Base-by-base conservation (phyloP, 1,140 invertebrate species). In the Lepidurus packardi region DNA sequence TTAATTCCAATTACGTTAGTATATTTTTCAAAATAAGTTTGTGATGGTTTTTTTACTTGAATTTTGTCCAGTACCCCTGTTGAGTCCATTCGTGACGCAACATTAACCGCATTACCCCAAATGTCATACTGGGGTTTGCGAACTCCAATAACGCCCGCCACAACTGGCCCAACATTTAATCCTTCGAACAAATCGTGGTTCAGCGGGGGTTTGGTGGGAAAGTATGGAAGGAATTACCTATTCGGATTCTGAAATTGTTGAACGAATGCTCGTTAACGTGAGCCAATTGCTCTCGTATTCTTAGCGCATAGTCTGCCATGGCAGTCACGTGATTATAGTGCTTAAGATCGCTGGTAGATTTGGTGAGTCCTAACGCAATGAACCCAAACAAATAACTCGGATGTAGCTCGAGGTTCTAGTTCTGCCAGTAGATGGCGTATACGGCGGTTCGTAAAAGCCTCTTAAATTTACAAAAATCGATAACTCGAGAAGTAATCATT, bases 201-300 rank as follows among this genome's bases (percentile, higher is more conserved):
- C 24, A 24, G 73, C 9, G n/a, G 21, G 8, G 7, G 7, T 78
- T 25, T 53, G 81, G 16, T 1, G 11, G 1, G 9, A 34, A 73
- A 73, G 16, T 80, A 34, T 16, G 74, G 47, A 45, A 78, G 42
- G n/a, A 78, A 86, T 87, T 84, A 91, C 93, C 96, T 81, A 98
- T 94, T 81, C 95, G 88, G 82, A 98, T 92, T 79, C 93, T 91
- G 86, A 98, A 98, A 87, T 94, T 96, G 86, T 98, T 98, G 86
- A 98, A 98, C 4, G 96, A 97, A 86, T 98, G 95, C 85, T 95
- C 92, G 85, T 98, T 98, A 80, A 98, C 94, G 85, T 93, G 91
- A 80, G 91, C 89, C 80, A 98, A 88, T 85, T 97, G 94, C 80
- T 94, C 90, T 75, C 90, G 89, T 74, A 98, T 89, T 74, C 93